Evolutionary conservation across 2,888 invertebrate species (phyloP), one percentile per base, ranked within the genome.

Genomic region (Diplazon laetatorius): DNA sequence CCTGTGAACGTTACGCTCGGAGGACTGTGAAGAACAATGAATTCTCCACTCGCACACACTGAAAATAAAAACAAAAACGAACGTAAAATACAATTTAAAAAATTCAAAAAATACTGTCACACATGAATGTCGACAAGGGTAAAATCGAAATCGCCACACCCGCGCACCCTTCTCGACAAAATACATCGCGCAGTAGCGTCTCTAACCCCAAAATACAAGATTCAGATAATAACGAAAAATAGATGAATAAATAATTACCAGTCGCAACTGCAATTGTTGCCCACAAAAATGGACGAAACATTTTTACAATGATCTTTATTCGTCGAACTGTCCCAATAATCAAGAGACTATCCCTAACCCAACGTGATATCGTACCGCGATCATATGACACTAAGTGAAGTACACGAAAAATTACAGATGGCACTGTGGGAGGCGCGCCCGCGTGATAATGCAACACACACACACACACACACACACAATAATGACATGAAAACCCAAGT

Each of bases 1-100:
- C 95, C 95, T 84, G 93, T 92, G 90, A 96, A 96, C 79, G 92
- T 91, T 50, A 96, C 91, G 83, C 95, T 94, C 68, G 93, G 91
- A 16, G 96, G 96, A 84, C 93, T 93, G 87, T 94, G 94, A 71
- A 96, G 91, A 71, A 96, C 91, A 55, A 93, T 93, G 75, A 97
- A 93, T 90, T 96, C 95, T 52, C 95, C 95, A 79, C 90, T 92
- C 57, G 93, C 94, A 87, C 92, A 91, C 0, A 92, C 92, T 91
- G 91, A 89, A 93, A 87, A 78, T 90, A 65, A n/a, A 25, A 69
- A 65, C 20, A 16, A 25, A 10, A 18, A 50, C 30, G 37, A 92
- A 87, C 80, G 90, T 71, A 12, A 63, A 18, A 20, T 1, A 59
- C 14, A 39, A n/a, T n/a, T n/a, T n/a, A n/a, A n/a, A n/a, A n/a